Evolutionary conservation across 1,140 invertebrate species (phyloP), one percentile per base, ranked within the genome.

Genomic region (Sipha flava): DNA sequence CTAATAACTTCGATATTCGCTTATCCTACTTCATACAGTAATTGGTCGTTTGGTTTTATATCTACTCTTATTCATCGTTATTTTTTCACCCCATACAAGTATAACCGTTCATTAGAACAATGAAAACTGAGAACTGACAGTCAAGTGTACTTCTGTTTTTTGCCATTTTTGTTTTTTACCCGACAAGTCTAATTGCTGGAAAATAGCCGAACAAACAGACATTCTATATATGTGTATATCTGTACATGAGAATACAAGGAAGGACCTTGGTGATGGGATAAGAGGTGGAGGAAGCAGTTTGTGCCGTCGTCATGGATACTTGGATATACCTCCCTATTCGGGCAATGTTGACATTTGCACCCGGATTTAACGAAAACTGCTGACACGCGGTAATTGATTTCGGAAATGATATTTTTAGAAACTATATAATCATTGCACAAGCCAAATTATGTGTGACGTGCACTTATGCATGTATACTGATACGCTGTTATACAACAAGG

Each of bases 181-280:
- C 34, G 73, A 77, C 73, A 47, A 77, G 73, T 57, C 73, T 77
- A 77, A 77, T 77, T 77, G 73, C 73, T 77, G 73, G 73, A 77
- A 77, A 77, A 77, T 77, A 77, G 73, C 73, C 73, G 49, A 77
- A 77, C 73, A 77, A 77, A 77, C 73, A 37, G 52, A 77, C 52
- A 43, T n/a, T 9, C 2, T 54, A 29, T 45, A 21, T 43, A 70
- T 72, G 49, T 72, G 9, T 73, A 54, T 75, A 57, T 21, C 16
- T 57, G 40, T 68, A 40, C 21, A 37, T 34, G 29, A 10, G 49
- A 37, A 72, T 49, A 75, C 47, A 45, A 12, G 72, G 72, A 77
- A 37, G 52, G 52, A 77, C 73, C 29, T 26, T 18, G 52, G 12
- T 5, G 31, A 23, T 18, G 12, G 49, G 21, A 57, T 23, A 37